phyloP scores from a whole-genome alignment of 2,888 invertebrate genomes.

The Iphiclides podalirius region DNA sequence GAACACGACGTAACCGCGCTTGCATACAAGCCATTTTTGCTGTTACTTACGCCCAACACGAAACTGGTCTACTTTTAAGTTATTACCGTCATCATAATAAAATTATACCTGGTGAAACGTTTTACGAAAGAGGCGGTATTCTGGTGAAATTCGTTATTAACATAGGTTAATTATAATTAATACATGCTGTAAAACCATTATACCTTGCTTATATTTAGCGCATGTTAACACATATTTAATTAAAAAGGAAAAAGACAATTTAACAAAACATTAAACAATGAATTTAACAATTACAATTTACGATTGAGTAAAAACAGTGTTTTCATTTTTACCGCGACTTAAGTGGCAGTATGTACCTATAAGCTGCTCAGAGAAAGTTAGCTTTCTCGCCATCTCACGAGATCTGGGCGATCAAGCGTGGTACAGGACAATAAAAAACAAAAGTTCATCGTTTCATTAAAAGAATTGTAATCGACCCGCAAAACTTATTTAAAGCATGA shows the following conservation, averaged over 20 bases:
- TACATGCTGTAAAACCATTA: too few relatives aligned
- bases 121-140: neutral
- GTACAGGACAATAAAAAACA: constrained; percentile 38
- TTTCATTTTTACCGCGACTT: constrained; percentile 14
- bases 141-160: neutral
- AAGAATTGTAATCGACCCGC: constrained; percentile 15
- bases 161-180: neutral
- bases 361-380: constrained; percentile 54
- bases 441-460: constrained; percentile 26
- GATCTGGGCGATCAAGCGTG: constrained; percentile 42
- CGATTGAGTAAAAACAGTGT: neutral
- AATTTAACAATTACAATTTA: too few relatives aligned
- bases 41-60: neutral
- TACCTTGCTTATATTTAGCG: neutral
- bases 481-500: constrained; percentile 19
- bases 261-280: too few relatives aligned
- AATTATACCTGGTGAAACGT: neutral
- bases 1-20: constrained; percentile 5
- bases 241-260: too few relatives aligned
- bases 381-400: constrained; percentile 59
- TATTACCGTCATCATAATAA: neutral
- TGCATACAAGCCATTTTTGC: neutral
- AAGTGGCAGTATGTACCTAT: constrained; percentile 28
- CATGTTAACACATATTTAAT: neutral
- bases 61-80: constrained; percentile 5